Evolutionary conservation across 2,797 vertebrate genomes (phyloP).

Genomic region (Megalops cyprinoides): DNA sequence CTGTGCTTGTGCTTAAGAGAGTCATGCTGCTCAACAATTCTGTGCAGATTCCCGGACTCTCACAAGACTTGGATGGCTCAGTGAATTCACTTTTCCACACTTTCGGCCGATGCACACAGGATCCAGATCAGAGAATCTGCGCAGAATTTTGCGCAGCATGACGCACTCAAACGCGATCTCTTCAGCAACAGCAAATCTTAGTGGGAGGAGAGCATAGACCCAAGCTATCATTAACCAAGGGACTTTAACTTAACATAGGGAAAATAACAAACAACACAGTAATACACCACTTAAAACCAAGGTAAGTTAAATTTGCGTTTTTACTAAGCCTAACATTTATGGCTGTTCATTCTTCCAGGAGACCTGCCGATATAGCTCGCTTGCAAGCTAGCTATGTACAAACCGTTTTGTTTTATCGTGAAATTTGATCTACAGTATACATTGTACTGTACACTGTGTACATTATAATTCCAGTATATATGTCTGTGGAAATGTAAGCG

Average conservation of each 20-base stretch:
- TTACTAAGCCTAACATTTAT: not conserved
- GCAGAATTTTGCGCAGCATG: not conserved
- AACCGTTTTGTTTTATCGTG: not conserved
- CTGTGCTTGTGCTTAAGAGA: not conserved
- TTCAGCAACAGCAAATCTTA: constrained; percentile 7
- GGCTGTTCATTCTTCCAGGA: not conserved
- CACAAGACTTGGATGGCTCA: not conserved
- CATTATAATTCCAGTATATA: not conserved
- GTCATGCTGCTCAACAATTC: not conserved
- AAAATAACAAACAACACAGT: not conserved
- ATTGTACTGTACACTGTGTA: not conserved
- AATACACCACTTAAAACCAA: not conserved
- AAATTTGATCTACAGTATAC: not conserved
- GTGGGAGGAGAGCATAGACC: constrained; percentile 21
- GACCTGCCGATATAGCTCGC: not conserved
- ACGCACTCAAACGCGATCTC: not conserved
- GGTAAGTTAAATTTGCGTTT: constrained; percentile 4
- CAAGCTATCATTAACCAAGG: constrained; percentile 32
- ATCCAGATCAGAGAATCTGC: not conserved
- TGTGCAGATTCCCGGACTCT: not conserved
- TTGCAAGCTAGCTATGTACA: not conserved
- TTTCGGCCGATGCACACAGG: not conserved
- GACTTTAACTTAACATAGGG: constrained; percentile 33
- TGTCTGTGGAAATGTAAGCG: not conserved
- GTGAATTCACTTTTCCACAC: not conserved